A percentile compares a stretch with the other conserved stretches of the same genome.
These are phyloP conservation scores for Sarcophaga caerulescens DNA, from an alignment of 2,888 invertebrate species.

Conservation along the genomic window DNA sequence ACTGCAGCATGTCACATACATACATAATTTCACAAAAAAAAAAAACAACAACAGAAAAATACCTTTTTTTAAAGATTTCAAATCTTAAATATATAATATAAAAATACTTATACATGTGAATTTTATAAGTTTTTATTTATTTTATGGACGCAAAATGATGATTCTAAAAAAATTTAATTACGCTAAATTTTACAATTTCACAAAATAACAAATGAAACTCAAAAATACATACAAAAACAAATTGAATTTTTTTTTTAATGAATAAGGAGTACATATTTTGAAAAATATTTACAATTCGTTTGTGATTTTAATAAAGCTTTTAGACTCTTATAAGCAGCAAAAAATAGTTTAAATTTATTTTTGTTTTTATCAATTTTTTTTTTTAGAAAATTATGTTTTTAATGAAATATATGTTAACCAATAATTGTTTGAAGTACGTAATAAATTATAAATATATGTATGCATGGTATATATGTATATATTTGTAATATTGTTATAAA, in stretches of 20 bases:
- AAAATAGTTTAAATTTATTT: slow-evolving; percentile 1
- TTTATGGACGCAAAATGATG: slow-evolving; percentile 35
- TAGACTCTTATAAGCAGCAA: slow-evolving; percentile 29
- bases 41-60: no score
- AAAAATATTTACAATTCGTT: slow-evolving; percentile 32
- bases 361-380: neutral
- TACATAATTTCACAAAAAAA: no score
- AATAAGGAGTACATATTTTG: slow-evolving; percentile 6
- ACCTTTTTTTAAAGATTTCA: neutral
- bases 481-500: slow-evolving; percentile 27
- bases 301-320: slow-evolving; percentile 26
- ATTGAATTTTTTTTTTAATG: neutral
- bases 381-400: slow-evolving; percentile 24
- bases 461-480: no score
- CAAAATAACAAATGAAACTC: neutral
- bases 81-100: slow-evolving; percentile 26
- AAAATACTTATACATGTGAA: neutral
- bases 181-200: slow-evolving; percentile 15
- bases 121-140: neutral
- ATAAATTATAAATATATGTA: slow-evolving; percentile 29
- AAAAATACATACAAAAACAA: slow-evolving; percentile 5
- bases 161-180: slow-evolving; percentile 7
- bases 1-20: no score
- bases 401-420: no score
- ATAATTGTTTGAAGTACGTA: slow-evolving; percentile 39